These are phyloP conservation scores for Drosophila repleta DNA, from an alignment of 1,140 invertebrate genomes.

Conservation along the genomic window DNA sequence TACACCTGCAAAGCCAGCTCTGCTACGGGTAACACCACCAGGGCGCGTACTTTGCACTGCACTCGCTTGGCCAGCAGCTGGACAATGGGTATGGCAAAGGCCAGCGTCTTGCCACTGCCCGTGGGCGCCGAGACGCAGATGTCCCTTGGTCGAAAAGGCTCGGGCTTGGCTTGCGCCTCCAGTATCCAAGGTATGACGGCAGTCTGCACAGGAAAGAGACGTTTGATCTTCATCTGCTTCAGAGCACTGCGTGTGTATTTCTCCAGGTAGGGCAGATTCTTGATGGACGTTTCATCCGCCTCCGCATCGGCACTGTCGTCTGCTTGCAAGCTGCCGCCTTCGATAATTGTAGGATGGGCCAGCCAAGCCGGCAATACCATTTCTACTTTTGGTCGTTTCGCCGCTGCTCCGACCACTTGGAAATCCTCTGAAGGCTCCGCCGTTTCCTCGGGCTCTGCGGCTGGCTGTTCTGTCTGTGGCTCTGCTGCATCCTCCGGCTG, in stretches of 20 bases:
- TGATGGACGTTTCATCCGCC: conserved; percentile 86
- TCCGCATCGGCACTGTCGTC: conserved; percentile 87
- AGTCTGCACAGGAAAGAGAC: conserved; percentile 95
- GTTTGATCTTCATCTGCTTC: conserved; percentile 89
- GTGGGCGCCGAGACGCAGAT: conserved; percentile 99
- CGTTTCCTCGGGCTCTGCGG: conserved; percentile 3
- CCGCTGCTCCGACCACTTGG: conserved; percentile 85
- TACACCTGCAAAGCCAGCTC: conserved; percentile 96
- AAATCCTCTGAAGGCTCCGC: conserved; percentile 70
- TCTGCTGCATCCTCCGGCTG: not conserved
- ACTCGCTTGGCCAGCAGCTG: conserved; percentile 85
- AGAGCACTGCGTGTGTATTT: conserved; percentile 87
- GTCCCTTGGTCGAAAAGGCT: conserved; percentile 90
- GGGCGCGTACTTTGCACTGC: conserved; percentile 88
- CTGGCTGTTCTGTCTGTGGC: not conserved
- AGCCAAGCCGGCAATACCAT: conserved; percentile 94
- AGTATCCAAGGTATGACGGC: conserved; percentile 93
- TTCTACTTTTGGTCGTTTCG: conserved; percentile 86
- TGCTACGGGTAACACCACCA: conserved; percentile 95
- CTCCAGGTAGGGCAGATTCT: conserved; percentile 54
- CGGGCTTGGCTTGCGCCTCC: conserved; percentile 86
- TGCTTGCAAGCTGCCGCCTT: conserved; percentile 85
- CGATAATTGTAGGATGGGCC: conserved; percentile 90
- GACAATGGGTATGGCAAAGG: conserved; percentile 96
- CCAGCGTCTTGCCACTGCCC: conserved; percentile 98